Evolutionary conservation across 2,113 vertebrate genomes (phyloP).

Genomic region (Ctenodactylus gundi): DNA sequence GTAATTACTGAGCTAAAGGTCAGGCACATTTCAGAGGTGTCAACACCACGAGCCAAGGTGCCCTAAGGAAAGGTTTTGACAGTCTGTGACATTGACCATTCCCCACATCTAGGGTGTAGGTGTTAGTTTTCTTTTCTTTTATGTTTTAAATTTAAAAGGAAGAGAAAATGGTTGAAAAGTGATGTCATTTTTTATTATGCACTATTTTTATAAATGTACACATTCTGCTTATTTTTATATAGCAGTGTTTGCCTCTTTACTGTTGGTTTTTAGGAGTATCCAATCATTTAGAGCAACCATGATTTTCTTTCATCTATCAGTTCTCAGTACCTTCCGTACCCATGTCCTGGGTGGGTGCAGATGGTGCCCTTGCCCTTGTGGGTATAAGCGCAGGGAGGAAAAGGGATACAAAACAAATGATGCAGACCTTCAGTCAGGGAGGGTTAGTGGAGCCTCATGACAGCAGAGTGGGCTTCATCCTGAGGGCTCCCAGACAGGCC

Average conservation of each 20-base stretch:
- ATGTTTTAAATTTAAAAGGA: neutral
- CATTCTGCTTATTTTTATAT: neutral
- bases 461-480: neutral
- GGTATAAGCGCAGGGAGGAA: neutral
- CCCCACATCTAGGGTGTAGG: neutral
- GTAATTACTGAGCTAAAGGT: neutral
- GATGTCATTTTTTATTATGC: neutral
- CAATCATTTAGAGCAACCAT: neutral
- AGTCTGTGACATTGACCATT: neutral
- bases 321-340: neutral
- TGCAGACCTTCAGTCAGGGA: neutral
- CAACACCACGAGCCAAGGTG: neutral
- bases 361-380: neutral
- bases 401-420: neutral
- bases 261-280: neutral
- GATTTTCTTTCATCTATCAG: neutral
- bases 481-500: neutral
- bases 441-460: neutral
- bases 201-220: neutral
- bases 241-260: neutral
- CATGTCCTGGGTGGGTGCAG: neutral
- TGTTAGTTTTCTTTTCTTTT: neutral
- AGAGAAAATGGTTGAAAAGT: neutral
- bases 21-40: neutral
- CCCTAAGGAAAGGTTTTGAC: neutral